Percentiles rank a stretch among this genome's conserved stretches.
Evolutionary conservation across 2,888 invertebrate genomes (phyloP).

Genomic region (Chrysolina americana): DNA sequence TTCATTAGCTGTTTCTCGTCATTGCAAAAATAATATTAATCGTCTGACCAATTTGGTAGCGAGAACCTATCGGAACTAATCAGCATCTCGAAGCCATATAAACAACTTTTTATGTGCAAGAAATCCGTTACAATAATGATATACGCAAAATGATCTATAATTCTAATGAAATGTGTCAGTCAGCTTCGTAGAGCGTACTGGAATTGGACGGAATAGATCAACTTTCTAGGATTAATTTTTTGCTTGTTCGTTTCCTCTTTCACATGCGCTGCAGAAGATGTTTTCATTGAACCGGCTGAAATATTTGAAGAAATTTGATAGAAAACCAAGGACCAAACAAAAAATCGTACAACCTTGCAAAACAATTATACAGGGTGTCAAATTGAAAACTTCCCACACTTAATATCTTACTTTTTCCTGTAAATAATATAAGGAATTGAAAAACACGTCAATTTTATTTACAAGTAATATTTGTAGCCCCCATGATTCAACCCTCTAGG

Average conservation of each 20-base stretch:
- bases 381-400: too few relatives aligned
- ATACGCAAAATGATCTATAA: slow-evolving; percentile 17
- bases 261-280: not conserved
- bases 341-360: too few relatives aligned
- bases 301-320: not conserved
- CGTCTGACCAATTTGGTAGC: not conserved
- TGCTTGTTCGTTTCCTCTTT: slow-evolving; percentile 21
- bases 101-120: slow-evolving; percentile 8
- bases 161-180: slow-evolving; percentile 7
- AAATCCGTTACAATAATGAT: slow-evolving; percentile 11
- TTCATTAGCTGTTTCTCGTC: slow-evolving; percentile 1
- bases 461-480: too few relatives aligned
- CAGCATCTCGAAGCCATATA: slow-evolving; percentile 13
- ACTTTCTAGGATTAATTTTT: slow-evolving; percentile 21
- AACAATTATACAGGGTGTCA: too few relatives aligned
- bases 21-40: slow-evolving; percentile 20
- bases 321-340: too few relatives aligned
- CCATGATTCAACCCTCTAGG: too few relatives aligned
- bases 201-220: slow-evolving; percentile 17
- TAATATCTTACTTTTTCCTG: too few relatives aligned
- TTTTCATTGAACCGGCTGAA: not conserved
- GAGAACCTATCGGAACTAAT: slow-evolving; percentile 20
- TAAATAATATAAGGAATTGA: too few relatives aligned
- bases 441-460: too few relatives aligned
- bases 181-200: not conserved